Evolutionary conservation across 2,888 invertebrate genomes (phyloP), one percentile per base, ranked within the genome.

Genomic region (Serrognathus titanus): DNA sequence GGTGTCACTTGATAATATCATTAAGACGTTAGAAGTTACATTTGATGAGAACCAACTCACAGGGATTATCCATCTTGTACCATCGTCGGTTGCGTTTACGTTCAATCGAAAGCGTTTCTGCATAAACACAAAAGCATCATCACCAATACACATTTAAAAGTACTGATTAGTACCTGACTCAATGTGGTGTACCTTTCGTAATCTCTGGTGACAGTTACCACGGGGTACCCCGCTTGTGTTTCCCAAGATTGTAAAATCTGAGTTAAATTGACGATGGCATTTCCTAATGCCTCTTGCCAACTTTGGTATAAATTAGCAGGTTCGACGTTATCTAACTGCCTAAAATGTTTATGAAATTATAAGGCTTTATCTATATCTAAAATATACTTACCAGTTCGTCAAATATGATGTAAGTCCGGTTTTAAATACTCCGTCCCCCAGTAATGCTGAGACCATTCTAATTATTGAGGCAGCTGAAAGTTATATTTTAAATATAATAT

Each of bases 1-100:
- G 20, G 43, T 43, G 7, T 13, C n/a, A 9, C 12, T 20, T 16
- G 10, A 16, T 11, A 43, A 20, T 16, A 13, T 10, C 20, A 43
- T 1, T 13, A 43, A 16, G 10, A 8, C 13, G 2, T 41, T 41
- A 3, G 35, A 10, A 12, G 40, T 7, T 7, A 11, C 3, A 5
- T 2, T 35, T 31, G 4, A 2, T 5, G 51, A 54, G 24, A 58
- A 43, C 49, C 53, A 58, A 12, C 51, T 50, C 9, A 58, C 10
- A 8, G 53, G 58, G 8, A 58, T 54, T 10, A 16, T 49, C 58
- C 58, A 58, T 7, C 37, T 3, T 1, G 47, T 41, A 35, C 8
- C 89, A 85, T 2, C 63, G 66, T 31, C 24, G 6, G 2, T 81
- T 72, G 0, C 20, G 9, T 13, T 16, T 13, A 16, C 20, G 8